These are phyloP conservation scores for Cecidostiba fungosa DNA, from an alignment of 2,888 invertebrate genomes.

Conservation along the genomic window DNA sequence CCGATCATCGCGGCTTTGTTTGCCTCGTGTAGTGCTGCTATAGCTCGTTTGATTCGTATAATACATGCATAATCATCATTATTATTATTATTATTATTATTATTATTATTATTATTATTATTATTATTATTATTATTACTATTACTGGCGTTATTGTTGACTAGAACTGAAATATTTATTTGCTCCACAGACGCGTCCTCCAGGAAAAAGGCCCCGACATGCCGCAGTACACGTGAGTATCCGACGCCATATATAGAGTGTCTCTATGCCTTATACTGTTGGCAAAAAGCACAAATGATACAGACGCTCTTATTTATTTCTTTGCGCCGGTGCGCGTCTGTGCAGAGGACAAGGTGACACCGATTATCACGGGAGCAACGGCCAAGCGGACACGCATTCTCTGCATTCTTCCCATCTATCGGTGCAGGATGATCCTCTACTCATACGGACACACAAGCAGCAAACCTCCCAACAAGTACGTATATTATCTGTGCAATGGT, in stretches of 20 bases:
- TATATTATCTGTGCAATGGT: background rate
- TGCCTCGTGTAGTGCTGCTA: too few relatives aligned
- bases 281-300: constrained; percentile 19
- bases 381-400: constrained; percentile 84
- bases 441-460: constrained; percentile 85
- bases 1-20: too few relatives aligned
- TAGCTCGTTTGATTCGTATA: background rate
- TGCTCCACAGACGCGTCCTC: constrained; percentile 82
- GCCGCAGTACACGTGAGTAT: constrained; percentile 85
- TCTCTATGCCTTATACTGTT: background rate
- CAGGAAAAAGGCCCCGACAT: constrained; percentile 85
- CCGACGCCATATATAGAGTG: background rate
- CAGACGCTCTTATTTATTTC: background rate
- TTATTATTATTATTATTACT: too few relatives aligned
- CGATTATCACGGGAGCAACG: constrained; percentile 84
- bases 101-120: background rate
- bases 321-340: constrained; percentile 48
- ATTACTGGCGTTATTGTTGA: background rate
- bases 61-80: background rate
- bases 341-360: constrained; percentile 81
- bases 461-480: constrained; percentile 85
- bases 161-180: constrained; percentile 51
- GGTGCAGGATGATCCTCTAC: constrained; percentile 81
- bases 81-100: too few relatives aligned
- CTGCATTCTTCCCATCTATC: constrained; percentile 83